phyloP scores from a whole-genome alignment of 2,113 vertebrate species.

The Dryoscopus gambensis region DNA sequence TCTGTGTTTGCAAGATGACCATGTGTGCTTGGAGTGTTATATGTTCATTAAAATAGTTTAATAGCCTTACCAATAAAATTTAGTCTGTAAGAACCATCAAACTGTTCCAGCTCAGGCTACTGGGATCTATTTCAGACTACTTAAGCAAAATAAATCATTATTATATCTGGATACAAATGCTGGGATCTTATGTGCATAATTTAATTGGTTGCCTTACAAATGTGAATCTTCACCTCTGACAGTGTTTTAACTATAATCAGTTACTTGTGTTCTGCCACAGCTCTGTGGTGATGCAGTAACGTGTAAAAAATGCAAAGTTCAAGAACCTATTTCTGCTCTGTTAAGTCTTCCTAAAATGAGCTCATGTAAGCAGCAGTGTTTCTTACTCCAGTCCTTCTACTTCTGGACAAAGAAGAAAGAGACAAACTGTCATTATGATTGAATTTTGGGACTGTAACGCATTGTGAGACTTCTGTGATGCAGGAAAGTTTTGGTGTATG shows the following conservation, averaged over 20 bases:
- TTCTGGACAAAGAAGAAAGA: background rate
- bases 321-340: background rate
- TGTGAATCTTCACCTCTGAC: background rate
- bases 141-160: background rate
- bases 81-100: background rate
- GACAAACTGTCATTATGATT: background rate
- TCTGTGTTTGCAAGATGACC: slow-evolving; percentile 55
- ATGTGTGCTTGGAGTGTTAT: background rate
- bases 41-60: slow-evolving; percentile 48
- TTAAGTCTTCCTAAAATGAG: background rate
- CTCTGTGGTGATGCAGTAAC: background rate
- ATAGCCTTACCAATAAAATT: background rate
- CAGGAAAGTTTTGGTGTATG: background rate
- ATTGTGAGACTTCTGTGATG: background rate
- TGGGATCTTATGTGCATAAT: background rate
- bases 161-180: background rate
- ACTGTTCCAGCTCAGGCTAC: background rate
- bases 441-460: background rate
- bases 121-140: background rate
- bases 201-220: background rate
- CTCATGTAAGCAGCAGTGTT: rapidly evolving
- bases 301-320: background rate
- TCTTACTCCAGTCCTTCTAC: background rate
- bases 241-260: background rate
- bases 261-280: background rate